phyloP scores from a whole-genome alignment of 2,888 invertebrate genomes.

The Macrosoma leucophasiata region DNA sequence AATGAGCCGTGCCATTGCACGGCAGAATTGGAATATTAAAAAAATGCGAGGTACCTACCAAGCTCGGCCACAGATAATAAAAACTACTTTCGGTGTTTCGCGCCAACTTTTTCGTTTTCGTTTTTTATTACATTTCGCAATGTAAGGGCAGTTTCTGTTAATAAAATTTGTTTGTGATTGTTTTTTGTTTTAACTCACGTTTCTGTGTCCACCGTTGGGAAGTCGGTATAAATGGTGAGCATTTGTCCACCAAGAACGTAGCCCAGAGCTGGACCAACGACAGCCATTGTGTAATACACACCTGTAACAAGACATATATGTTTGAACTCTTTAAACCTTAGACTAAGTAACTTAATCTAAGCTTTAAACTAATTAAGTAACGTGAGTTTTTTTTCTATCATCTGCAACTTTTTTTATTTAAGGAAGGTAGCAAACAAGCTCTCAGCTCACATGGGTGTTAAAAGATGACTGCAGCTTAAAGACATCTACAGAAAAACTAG shows the following conservation, averaged over 20 bases:
- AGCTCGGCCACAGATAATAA: slow-evolving; percentile 25
- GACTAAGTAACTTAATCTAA: too few relatives aligned
- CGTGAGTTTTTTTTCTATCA: too few relatives aligned
- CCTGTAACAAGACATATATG: slow-evolving; percentile 61
- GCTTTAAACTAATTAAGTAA: too few relatives aligned
- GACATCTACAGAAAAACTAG: too few relatives aligned
- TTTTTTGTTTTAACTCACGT: slow-evolving; percentile 80
- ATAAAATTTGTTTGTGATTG: slow-evolving; percentile 14
- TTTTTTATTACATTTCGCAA: too few relatives aligned
- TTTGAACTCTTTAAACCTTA: too few relatives aligned
- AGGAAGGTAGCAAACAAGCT: too few relatives aligned
- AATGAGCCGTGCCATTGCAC: slow-evolving; percentile 56
- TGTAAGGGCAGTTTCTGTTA: slow-evolving; percentile 3
- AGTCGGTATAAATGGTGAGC: slow-evolving; percentile 85
- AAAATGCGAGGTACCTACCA: slow-evolving; percentile 38
- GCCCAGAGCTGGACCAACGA: slow-evolving; percentile 88
- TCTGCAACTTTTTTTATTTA: too few relatives aligned
- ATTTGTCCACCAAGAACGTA: slow-evolving; percentile 90
- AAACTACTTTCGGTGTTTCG: slow-evolving; percentile 3
- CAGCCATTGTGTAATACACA: slow-evolving; percentile 88
- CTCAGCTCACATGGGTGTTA: too few relatives aligned
- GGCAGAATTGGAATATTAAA: slow-evolving; percentile 62
- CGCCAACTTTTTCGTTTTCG: too few relatives aligned
- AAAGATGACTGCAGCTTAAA: too few relatives aligned
- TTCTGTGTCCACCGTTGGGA: slow-evolving; percentile 76